phyloP scores from a whole-genome alignment of 30 jellyfish, hydroid and myxozoan species.

The Aurelia coerulea region DNA sequence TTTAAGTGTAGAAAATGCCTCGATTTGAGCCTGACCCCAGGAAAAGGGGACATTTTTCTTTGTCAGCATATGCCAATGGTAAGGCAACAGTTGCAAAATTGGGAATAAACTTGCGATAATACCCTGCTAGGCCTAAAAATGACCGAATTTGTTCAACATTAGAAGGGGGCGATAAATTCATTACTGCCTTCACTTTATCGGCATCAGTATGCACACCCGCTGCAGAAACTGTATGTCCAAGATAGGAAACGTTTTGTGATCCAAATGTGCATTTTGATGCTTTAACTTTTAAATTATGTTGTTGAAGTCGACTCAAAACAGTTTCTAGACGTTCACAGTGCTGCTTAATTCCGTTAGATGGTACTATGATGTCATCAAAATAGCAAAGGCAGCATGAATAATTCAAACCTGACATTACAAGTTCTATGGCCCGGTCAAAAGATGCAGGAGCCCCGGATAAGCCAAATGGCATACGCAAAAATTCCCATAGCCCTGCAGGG shows the following conservation, averaged over 20 bases:
- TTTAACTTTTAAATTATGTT: slow-evolving; percentile 28
- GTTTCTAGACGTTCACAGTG: neutral
- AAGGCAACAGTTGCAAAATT: slow-evolving; percentile 14
- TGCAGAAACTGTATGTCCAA: slow-evolving; percentile 31
- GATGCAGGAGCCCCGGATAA: slow-evolving; percentile 47
- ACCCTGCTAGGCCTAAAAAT: too few relatives aligned
- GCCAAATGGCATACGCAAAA: slow-evolving; percentile 61
- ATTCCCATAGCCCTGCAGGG: slow-evolving; percentile 60
- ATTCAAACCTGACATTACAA: slow-evolving; percentile 35
- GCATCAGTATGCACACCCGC: slow-evolving; percentile 43
- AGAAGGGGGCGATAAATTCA: too few relatives aligned
- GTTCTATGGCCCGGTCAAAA: too few relatives aligned
- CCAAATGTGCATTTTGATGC: slow-evolving; percentile 55
- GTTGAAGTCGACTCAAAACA: slow-evolving; percentile 42
- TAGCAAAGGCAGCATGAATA: slow-evolving; percentile 57
- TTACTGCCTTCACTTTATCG: neutral
- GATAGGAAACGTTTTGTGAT: slow-evolving; percentile 28
- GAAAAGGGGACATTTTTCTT: too few relatives aligned
- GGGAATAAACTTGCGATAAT: too few relatives aligned
- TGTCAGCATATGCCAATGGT: too few relatives aligned
- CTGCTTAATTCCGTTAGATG: slow-evolving; percentile 17
- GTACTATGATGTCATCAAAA: slow-evolving; percentile 59
- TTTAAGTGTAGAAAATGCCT: too few relatives aligned
- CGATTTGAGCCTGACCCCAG: too few relatives aligned
- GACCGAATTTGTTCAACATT: too few relatives aligned